These are phyloP conservation scores for Hydra vulgaris DNA, from an alignment of 30 jellyfish, hydroid and myxozoan species.

Conservation along the genomic window DNA sequence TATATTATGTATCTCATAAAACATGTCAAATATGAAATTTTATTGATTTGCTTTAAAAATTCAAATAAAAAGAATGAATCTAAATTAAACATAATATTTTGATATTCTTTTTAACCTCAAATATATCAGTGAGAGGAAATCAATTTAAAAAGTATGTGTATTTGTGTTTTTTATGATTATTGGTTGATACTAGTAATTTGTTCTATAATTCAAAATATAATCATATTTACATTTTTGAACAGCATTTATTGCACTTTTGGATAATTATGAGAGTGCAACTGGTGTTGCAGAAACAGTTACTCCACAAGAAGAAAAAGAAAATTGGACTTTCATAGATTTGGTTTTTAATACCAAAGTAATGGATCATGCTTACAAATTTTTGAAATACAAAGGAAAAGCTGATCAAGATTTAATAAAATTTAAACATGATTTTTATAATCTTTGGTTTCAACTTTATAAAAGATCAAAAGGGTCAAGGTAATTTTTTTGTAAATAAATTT, in stretches of 20 bases:
- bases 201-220: too few relatives aligned
- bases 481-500: too few relatives aligned
- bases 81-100: too few relatives aligned
- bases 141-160: too few relatives aligned
- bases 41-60: too few relatives aligned
- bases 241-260: slow-evolving; percentile 73
- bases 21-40: too few relatives aligned
- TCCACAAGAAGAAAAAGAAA: slow-evolving; percentile 42
- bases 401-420: slow-evolving; percentile 22
- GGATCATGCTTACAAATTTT: slow-evolving; percentile 50
- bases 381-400: slow-evolving; percentile 40
- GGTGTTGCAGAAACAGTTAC: slow-evolving; percentile 68
- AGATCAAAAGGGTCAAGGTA: slow-evolving; percentile 40
- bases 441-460: slow-evolving; percentile 68
- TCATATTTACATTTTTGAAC: background rate
- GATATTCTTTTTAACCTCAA: too few relatives aligned
- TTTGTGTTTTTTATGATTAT: too few relatives aligned
- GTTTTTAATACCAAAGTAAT: slow-evolving; percentile 37
- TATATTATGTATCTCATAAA: too few relatives aligned
- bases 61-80: too few relatives aligned
- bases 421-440: slow-evolving; percentile 48
- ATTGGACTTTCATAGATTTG: slow-evolving; percentile 52
- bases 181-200: too few relatives aligned
- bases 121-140: too few relatives aligned
- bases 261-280: slow-evolving; percentile 58